Evolutionary conservation across 2,797 vertebrate species (phyloP).

Genomic region (Halcyon smyrnensis): DNA sequence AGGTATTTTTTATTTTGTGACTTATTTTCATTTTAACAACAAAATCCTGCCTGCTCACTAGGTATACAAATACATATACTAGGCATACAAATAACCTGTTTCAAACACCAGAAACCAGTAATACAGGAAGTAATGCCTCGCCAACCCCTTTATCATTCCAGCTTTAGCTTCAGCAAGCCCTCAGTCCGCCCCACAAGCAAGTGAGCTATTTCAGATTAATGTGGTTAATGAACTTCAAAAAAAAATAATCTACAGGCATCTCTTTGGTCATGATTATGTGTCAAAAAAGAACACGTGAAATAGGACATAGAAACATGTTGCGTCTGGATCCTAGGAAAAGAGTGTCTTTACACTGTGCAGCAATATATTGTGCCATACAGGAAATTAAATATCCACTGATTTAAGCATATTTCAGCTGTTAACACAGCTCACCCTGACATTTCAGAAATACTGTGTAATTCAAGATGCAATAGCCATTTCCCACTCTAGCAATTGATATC

Average conservation of each 20-base stretch:
- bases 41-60: not conserved
- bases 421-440: not conserved
- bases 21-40: not conserved
- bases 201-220: not conserved
- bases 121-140: not conserved
- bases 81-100: not conserved
- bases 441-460: constrained; percentile 17
- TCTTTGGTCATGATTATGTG: not conserved
- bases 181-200: not conserved
- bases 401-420: constrained; percentile 7
- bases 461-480: constrained; percentile 22
- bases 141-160: not conserved
- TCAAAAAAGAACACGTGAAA: not conserved
- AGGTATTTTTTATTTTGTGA: not conserved
- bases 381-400: constrained; percentile 4
- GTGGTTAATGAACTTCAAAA: not conserved
- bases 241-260: not conserved
- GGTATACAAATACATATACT: too few species aligned
- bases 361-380: not conserved
- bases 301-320: not conserved
- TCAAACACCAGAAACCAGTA: not conserved
- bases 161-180: not conserved
- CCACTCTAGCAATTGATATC: not conserved
- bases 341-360: not conserved
- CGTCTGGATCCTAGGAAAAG: not conserved